Evolutionary conservation across 2,888 invertebrate genomes (phyloP).

Genomic region (Deroplatys truncata): DNA sequence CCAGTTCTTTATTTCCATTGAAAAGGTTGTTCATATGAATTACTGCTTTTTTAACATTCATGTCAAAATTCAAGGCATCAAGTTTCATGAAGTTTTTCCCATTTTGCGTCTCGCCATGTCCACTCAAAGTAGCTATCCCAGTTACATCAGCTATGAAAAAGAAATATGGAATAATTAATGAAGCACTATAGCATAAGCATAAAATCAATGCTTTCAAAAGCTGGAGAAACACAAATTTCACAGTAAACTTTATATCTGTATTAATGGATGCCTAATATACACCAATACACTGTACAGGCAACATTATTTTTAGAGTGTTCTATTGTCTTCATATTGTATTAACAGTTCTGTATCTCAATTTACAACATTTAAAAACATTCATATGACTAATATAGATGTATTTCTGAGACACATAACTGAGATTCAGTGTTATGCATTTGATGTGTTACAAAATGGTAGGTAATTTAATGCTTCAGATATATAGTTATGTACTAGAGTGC

Average conservation of each 20-base stretch:
- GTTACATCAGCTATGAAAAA: conserved; percentile 26
- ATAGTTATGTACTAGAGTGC: too few relatives aligned
- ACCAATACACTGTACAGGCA: too few relatives aligned
- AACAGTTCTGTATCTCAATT: too few relatives aligned
- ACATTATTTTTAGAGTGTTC: too few relatives aligned
- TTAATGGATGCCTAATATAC: too few relatives aligned
- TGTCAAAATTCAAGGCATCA: conserved; percentile 30
- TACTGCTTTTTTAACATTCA: conserved; percentile 32
- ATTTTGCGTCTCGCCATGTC: conserved; percentile 28
- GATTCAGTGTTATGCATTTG: too few relatives aligned
- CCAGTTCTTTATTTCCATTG: conserved; percentile 36
- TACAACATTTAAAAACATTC: too few relatives aligned
- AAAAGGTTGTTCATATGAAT: conserved; percentile 37
- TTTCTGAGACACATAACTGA: too few relatives aligned
- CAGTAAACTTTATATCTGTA: not conserved
- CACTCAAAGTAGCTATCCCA: conserved; percentile 26
- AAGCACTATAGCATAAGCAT: not conserved
- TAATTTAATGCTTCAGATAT: too few relatives aligned
- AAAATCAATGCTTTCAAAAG: not conserved
- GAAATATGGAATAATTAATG: not conserved
- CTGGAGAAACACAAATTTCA: not conserved
- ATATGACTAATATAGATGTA: too few relatives aligned
- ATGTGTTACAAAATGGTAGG: too few relatives aligned
- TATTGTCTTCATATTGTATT: too few relatives aligned
- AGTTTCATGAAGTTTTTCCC: conserved; percentile 33